Evolutionary conservation across 2,888 invertebrate species (phyloP), one percentile per base, ranked within the genome.

Genomic region (Bellardia pandia): DNA sequence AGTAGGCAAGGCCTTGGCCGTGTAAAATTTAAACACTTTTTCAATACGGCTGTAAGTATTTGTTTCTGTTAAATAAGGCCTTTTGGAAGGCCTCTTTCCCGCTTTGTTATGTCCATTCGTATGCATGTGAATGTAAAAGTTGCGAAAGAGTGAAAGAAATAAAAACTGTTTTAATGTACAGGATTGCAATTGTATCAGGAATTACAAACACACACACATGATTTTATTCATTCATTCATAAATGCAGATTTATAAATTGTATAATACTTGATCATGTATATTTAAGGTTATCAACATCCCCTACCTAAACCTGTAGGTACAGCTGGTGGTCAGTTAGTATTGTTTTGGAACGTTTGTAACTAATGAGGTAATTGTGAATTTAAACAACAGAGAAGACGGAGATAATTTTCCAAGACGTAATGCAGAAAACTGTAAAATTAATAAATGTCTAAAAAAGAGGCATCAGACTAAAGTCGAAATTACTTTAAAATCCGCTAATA

Each of bases 231-330:
- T 60, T 53, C 64, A 84, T 72, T 62, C 76, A 71, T 72, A 66
- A 72, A 78, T 74, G 60, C 51, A 58, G 66, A 84, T 78, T 84
- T 74, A 74, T 66, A 84, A 84, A 79, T 78, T 74, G 60, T 74
- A 79, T 68, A 79, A 84, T 51, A 23, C n/a, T 16, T 7, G 53
- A 23, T 66, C 72, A 53, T 53, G 16, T 60, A 71, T 45, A 66
- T 78, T 74, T 78, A 66, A 77, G 71, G 45, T 77, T 83, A 64
- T 76, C 76, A 53, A 45, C 8, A 71, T 60, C 40, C 71, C 40
- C 60, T 82, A 82, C 75, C 23, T 8, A 23, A 40, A 9, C 3
- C 3, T 45, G 11, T n/a, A n/a, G n/a, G n/a, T 23, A 45, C 42
- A 74, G 23, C 16, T 40, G 30, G 33, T 3, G 5, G n/a, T 5